Evolutionary conservation across 2,888 invertebrate genomes (phyloP).

Genomic region (Priocnemis perturbator): DNA sequence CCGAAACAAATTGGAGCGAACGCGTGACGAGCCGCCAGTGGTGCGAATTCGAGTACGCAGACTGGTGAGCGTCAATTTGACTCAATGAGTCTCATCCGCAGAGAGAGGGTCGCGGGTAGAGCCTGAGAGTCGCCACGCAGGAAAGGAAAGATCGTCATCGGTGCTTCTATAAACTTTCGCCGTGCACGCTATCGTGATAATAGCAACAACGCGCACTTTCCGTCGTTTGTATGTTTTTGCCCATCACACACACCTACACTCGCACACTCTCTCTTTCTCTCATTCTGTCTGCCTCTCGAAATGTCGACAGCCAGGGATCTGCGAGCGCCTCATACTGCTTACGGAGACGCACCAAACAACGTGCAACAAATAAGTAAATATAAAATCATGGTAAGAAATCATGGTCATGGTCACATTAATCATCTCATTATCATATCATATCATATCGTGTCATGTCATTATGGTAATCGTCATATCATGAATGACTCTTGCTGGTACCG

Average conservation of each 20-base stretch:
- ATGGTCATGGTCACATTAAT: slow-evolving; percentile 71
- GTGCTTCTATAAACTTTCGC: too few species aligned
- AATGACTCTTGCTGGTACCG: slow-evolving; percentile 53
- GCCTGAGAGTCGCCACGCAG: too few species aligned
- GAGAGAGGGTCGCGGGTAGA: too few species aligned
- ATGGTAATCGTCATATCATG: slow-evolving; percentile 62
- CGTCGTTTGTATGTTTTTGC: neutral
- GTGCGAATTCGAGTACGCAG: too few species aligned
- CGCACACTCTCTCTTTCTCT: neutral
- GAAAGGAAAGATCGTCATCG: too few species aligned
- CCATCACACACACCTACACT: too few species aligned
- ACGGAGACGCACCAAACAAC: slow-evolving; percentile 74
- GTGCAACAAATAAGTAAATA: slow-evolving; percentile 73
- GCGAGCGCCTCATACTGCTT: slow-evolving; percentile 70
- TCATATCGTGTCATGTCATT: slow-evolving; percentile 66
- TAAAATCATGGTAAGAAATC: slow-evolving; percentile 71
- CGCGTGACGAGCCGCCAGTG: too few species aligned
- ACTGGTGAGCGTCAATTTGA: too few species aligned
- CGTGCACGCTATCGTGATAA: slow-evolving; percentile 1
- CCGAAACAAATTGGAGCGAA: too few species aligned
- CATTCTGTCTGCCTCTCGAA: slow-evolving; percentile 33
- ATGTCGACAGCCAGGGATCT: slow-evolving; percentile 57
- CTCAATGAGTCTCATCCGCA: too few species aligned
- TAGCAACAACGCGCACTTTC: slow-evolving; percentile 14
- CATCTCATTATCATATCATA: slow-evolving; percentile 69